Evolutionary conservation across 2,888 invertebrate species (phyloP).

Genomic region (Gerris lacustris): DNA sequence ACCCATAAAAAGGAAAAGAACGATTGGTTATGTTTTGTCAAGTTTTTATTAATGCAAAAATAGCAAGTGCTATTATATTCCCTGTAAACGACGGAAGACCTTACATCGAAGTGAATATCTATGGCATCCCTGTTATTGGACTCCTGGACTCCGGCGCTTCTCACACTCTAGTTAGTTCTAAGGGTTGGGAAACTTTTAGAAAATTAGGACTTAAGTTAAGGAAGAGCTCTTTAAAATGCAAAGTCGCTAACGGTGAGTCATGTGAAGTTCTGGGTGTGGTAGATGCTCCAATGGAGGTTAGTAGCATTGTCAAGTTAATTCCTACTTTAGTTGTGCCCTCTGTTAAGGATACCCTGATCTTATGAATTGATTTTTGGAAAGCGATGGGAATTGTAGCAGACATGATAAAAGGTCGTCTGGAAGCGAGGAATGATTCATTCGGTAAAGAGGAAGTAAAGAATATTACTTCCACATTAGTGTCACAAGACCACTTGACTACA

Average conservation of each 20-base stretch:
- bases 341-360: background rate
- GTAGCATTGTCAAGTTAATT: background rate
- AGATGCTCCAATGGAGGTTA: background rate
- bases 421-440: too few species aligned
- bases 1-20: background rate
- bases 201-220: background rate
- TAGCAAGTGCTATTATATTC: background rate
- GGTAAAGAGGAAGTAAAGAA: background rate
- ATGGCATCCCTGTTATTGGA: constrained; percentile 2
- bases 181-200: constrained; percentile 10
- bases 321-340: background rate
- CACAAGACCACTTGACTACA: background rate
- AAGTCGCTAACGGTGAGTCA: background rate
- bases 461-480: background rate
- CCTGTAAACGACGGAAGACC: background rate
- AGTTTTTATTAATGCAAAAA: background rate
- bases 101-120: constrained; percentile 8
- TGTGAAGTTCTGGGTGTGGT: background rate
- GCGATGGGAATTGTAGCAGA: background rate
- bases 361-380: background rate
- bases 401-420: too few species aligned
- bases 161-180: background rate
- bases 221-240: background rate
- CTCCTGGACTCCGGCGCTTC: constrained; percentile 15
- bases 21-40: background rate